Evolutionary conservation across 2,888 invertebrate species (phyloP).

Genomic region (Toxonevra muliebris): DNA sequence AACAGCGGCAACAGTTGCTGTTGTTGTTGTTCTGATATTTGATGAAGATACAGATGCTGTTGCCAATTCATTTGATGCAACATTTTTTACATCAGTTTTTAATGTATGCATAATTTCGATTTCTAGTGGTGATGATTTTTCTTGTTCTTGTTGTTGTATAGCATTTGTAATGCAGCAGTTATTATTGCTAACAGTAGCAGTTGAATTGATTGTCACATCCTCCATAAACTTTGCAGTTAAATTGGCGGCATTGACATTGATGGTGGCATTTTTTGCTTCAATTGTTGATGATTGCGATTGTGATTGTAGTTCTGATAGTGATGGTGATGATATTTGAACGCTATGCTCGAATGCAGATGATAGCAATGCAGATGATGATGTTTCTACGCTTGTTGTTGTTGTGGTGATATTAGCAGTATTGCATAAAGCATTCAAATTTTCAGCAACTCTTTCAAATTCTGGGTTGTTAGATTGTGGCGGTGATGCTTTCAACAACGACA

Average conservation of each 20-base stretch:
- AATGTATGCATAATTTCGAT: constrained; percentile 19
- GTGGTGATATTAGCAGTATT: too few relatives aligned
- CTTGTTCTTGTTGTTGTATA: too few relatives aligned
- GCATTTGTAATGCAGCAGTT: background rate
- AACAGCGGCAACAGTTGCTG: constrained; percentile 14
- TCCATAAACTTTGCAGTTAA: too few relatives aligned
- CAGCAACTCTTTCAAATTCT: background rate
- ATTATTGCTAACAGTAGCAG: constrained; percentile 16
- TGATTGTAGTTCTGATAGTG: background rate
- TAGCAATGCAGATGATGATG: constrained; percentile 27
- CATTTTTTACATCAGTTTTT: constrained; percentile 23
- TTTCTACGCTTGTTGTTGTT: too few relatives aligned
- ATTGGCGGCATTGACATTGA: too few relatives aligned
- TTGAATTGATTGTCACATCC: constrained; percentile 27
- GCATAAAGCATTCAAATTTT: too few relatives aligned
- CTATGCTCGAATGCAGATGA: constrained; percentile 26
- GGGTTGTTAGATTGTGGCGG: background rate
- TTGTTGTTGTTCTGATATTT: constrained; percentile 11
- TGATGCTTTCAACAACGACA: constrained; percentile 23
- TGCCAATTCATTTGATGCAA: constrained; percentile 25
- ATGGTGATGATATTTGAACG: background rate
- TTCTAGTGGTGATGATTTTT: background rate
- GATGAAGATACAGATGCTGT: constrained; percentile 23
- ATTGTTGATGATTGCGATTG: constrained; percentile 16
- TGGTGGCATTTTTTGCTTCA: background rate